Base-by-base conservation (phyloP, 2,888 invertebrate species). In the Dolichopus griseipennis region DNA sequence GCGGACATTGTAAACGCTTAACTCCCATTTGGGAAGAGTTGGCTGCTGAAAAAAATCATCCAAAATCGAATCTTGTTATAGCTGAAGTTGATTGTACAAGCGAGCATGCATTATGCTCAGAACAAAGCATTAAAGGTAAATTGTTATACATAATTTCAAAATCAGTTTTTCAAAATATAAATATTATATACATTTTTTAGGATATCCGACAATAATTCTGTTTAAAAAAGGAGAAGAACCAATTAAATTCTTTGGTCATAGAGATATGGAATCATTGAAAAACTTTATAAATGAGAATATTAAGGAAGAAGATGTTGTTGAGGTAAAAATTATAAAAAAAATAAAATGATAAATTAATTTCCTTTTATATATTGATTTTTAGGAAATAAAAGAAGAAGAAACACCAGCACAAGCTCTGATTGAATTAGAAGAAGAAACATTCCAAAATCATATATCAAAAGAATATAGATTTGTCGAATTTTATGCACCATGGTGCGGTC, bases 401-500 rank as follows among this genome's bases (percentile, higher is more conserved):
- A 61, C 65, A 27, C 65, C 62, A 20, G 37, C 33, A 34, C 63
- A 33, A 33, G 41, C 76, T 69, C 82, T 92, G 73, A 83, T 88
- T 20, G 90, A 91, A 75, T 83, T 94, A 33, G 90, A 86, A 61
- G 92, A 92, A 73, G 86, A 90, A 21, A 90, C 86, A 70, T 92
- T 93, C 76, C 87, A 89, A 71, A 86, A 88, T 74, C 88, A 88
- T 77, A 83, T 92, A 0, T 84, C 86, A 1, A 83, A 78, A 65
- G 94, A 95, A 65, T 88, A 89, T 75, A 91, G 93, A 79, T 95
- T 96, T 78, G 84, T 96, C 6, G 93, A 95, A 83, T 95, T 95
- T 80, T 96, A 90, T 82, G 92, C 92, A 0, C 94, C 95, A 0
- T 95, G 95, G 95, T 95, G 95, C 79, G 86, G 90, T 68, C 91